These are phyloP conservation scores for Vulpes ferrilata DNA, from an alignment of 2,113 vertebrate genomes.

Conservation along the genomic window DNA sequence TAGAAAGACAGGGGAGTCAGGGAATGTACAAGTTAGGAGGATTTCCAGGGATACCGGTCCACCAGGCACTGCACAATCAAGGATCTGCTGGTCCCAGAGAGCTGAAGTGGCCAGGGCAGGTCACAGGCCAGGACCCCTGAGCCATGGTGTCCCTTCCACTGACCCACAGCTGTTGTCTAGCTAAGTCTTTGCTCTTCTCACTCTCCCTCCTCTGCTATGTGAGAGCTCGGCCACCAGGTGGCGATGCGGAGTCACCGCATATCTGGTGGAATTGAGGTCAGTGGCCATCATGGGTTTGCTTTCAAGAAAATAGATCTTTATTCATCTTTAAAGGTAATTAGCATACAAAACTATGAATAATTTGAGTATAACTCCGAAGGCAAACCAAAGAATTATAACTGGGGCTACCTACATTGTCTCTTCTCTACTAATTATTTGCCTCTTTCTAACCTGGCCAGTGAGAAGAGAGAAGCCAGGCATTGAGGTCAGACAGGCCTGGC, in stretches of 20 bases:
- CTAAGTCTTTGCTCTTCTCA: neutral
- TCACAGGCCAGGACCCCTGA: neutral
- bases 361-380: neutral
- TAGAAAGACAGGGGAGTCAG: neutral
- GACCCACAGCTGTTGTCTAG: no score
- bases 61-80: neutral
- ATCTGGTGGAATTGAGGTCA: neutral
- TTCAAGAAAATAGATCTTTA: conserved; percentile 13
- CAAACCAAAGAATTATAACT: neutral
- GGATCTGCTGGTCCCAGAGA: neutral
- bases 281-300: neutral
- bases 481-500: neutral
- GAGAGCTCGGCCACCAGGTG: conserved; percentile 70
- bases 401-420: neutral
- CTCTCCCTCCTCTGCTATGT: neutral
- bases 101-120: neutral
- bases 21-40: neutral
- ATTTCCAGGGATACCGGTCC: neutral
- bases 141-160: neutral
- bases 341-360: neutral
- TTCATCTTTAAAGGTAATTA: conserved; percentile 3
- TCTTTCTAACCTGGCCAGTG: neutral
- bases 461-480: neutral
- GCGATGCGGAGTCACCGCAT: conserved; percentile 7
- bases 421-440: neutral